phyloP scores from a whole-genome alignment of 2,113 vertebrate species.

The Lepus americanus region DNA sequence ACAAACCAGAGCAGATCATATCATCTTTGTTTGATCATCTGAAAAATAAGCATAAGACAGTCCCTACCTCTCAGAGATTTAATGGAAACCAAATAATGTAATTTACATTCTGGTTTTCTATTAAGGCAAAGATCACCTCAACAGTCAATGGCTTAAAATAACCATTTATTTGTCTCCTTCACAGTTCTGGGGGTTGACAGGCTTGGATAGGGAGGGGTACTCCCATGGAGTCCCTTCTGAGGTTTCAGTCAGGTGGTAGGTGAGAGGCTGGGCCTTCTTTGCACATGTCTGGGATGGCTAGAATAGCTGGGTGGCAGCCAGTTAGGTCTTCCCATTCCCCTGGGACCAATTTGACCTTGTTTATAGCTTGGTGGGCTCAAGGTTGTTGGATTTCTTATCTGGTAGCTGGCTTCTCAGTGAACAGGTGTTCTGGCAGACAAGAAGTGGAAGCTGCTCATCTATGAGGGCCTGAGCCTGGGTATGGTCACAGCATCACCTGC shows the following conservation, averaged over 20 bases:
- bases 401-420: neutral
- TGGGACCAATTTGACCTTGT: neutral
- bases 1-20: neutral
- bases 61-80: neutral
- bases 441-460: neutral
- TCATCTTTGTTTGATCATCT: neutral
- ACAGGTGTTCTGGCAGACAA: neutral
- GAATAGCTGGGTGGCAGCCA: neutral
- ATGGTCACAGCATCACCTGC: neutral
- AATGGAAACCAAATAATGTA: neutral
- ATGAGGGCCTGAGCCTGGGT: neutral
- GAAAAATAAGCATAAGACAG: neutral
- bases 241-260: accelerated
- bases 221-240: neutral
- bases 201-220: neutral
- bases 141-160: neutral
- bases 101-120: neutral
- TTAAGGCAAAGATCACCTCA: neutral
- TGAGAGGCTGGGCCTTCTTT: neutral
- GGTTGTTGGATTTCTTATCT: neutral
- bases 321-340: neutral
- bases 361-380: neutral
- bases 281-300: neutral
- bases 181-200: neutral
- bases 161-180: neutral